A percentile compares a stretch with the other conserved stretches of the same genome.
phyloP scores from a whole-genome alignment of 2,797 vertebrate species.

The Melanotaenia parkinsoni region DNA sequence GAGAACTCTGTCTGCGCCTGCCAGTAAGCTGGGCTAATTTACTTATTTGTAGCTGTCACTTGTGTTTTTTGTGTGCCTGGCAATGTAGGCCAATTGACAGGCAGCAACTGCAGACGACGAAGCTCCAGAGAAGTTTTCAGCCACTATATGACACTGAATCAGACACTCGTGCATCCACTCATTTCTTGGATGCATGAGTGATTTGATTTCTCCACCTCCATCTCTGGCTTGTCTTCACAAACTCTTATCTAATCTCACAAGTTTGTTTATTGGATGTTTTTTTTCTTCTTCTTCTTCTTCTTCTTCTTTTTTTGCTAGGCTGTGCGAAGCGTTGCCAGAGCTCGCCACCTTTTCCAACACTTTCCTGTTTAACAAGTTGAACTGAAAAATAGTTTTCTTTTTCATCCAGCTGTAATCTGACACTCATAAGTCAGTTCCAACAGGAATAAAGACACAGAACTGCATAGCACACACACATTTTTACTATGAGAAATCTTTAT shows the following conservation, averaged over 20 bases:
- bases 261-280: constrained; percentile 56
- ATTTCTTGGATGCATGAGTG: constrained; percentile 26
- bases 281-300: too few relatives aligned
- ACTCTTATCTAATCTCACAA: constrained; percentile 66
- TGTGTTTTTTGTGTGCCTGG: constrained; percentile 34
- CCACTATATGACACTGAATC: constrained; percentile 37
- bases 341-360: constrained; percentile 26
- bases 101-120: constrained; percentile 17
- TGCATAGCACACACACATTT: too few relatives aligned
- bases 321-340: constrained; percentile 21
- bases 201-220: constrained; percentile 21
- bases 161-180: constrained; percentile 49
- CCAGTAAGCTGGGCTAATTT: constrained; percentile 64
- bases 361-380: constrained; percentile 49
- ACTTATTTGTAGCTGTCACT: constrained; percentile 70
- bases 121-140: constrained; percentile 26
- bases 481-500: too few relatives aligned
- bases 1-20: constrained; percentile 37
- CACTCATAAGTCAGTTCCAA: constrained; percentile 5
- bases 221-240: constrained; percentile 1
- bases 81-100: constrained; percentile 42
- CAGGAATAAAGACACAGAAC: too few relatives aligned
- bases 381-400: constrained; percentile 47
- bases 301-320: constrained; percentile 22
- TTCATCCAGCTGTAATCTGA: constrained; percentile 77